These are phyloP conservation scores for Drosophila borealis DNA, from an alignment of 2,888 invertebrate species.

Conservation along the genomic window DNA sequence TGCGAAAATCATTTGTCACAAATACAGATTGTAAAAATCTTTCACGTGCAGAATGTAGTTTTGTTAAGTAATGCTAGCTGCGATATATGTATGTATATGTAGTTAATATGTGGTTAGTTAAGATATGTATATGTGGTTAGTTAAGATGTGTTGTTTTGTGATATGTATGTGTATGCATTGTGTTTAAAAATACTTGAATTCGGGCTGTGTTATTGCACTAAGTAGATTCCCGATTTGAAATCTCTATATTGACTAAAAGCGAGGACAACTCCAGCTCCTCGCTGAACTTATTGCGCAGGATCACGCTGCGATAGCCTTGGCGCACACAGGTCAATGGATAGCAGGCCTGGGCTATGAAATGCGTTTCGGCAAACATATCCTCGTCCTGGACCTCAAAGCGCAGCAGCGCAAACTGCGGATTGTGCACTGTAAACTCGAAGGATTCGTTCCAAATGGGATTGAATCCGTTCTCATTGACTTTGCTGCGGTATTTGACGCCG, in stretches of 20 bases:
- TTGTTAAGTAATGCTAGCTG: neutral
- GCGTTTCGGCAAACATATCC: conserved; percentile 98
- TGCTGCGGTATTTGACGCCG: conserved; percentile 93
- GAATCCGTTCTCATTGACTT: conserved; percentile 96
- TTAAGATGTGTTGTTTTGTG: neutral
- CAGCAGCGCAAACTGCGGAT: conserved; percentile 93
- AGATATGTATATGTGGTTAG: neutral
- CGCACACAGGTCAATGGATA: conserved; percentile 93
- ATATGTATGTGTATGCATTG: conserved; percentile 6
- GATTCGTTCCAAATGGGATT: conserved; percentile 97
- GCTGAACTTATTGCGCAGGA: conserved; percentile 94
- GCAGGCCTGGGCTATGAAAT: conserved; percentile 98
- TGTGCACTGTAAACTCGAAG: conserved; percentile 92
- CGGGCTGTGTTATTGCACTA: conserved; percentile 3
- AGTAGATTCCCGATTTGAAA: conserved; percentile 75
- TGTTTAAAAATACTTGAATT: conserved; percentile 8
- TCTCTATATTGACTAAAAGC: conserved; percentile 92
- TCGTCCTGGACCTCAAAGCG: conserved; percentile 97
- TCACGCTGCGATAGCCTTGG: conserved; percentile 95
- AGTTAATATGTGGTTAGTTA: neutral
- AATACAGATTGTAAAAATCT: neutral
- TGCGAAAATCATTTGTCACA: conserved; percentile 9
- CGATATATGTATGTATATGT: neutral
- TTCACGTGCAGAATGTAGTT: neutral
- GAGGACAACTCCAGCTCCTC: conserved; percentile 97